A percentile compares a stretch with the other conserved stretches of the same genome.
Evolutionary conservation across 2,797 vertebrate species (phyloP).

Genomic region (Aeoliscus strigatus): DNA sequence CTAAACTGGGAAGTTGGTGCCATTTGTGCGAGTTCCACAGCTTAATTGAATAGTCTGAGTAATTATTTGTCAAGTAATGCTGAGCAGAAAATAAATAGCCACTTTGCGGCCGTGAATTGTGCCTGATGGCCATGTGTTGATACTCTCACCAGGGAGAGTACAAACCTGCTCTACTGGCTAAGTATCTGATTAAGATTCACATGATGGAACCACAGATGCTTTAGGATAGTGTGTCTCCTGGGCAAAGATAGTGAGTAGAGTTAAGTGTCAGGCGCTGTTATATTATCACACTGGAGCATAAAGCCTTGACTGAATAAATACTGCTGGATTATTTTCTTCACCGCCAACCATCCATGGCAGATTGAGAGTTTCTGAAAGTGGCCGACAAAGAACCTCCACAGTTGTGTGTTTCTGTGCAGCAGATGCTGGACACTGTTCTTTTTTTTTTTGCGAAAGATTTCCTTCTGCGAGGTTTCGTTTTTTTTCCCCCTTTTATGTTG

Average conservation of each 20-base stretch:
- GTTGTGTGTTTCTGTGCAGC: constrained; percentile 52
- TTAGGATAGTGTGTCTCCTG: constrained; percentile 69
- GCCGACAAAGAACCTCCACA: constrained; percentile 34
- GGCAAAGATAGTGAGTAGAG: constrained; percentile 66
- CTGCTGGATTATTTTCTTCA: constrained; percentile 34
- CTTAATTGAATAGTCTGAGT: constrained; percentile 73
- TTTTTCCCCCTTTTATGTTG: constrained; percentile 55
- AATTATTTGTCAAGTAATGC: constrained; percentile 73
- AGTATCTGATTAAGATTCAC: constrained; percentile 75
- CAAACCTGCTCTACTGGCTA: constrained; percentile 68
- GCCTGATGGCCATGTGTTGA: constrained; percentile 75
- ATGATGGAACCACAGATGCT: constrained; percentile 65
- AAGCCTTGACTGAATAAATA: constrained; percentile 58
- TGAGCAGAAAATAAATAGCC: constrained; percentile 73
- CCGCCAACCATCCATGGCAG: constrained; percentile 30
- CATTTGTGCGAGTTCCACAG: constrained; percentile 52
- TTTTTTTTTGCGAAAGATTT: constrained; percentile 50
- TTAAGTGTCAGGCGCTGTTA: constrained; percentile 69
- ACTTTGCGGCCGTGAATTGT: constrained; percentile 67
- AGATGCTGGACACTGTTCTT: constrained; percentile 56
- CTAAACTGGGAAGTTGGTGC: constrained; percentile 41
- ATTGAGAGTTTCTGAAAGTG: constrained; percentile 30
- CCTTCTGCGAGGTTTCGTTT: constrained; percentile 57
- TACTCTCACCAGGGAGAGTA: constrained; percentile 68
- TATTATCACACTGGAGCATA: constrained; percentile 55